These are phyloP conservation scores for Archilochus colubris DNA, from an alignment of 2,113 vertebrate genomes.

Conservation along the genomic window DNA sequence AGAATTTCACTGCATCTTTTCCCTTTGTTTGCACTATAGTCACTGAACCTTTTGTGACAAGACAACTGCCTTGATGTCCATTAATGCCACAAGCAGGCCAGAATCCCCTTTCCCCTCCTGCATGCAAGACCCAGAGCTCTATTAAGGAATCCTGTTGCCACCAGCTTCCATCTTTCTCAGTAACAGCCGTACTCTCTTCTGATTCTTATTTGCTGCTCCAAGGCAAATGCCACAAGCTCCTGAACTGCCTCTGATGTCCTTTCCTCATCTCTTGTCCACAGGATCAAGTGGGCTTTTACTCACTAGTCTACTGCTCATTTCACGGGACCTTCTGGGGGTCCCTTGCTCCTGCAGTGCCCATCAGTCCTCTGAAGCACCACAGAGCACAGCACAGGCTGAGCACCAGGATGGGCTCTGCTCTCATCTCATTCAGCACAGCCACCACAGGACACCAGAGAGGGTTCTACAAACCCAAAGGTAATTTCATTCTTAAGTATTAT, in stretches of 20 bases:
- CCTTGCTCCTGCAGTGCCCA: not conserved
- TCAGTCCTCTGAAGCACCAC: too few species aligned
- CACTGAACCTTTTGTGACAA: not conserved
- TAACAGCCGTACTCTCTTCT: not conserved
- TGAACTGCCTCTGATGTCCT: not conserved
- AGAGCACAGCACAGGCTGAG: not conserved
- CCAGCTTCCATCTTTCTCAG: not conserved
- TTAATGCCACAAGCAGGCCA: not conserved
- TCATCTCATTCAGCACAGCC: not conserved
- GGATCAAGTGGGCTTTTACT: not conserved
- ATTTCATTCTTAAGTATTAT: not conserved
- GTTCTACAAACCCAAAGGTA: not conserved
- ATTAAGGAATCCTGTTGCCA: not conserved
- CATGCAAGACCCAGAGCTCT: not conserved
- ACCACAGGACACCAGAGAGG: not conserved
- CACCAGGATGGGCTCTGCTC: not conserved
- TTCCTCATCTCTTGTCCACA: not conserved
- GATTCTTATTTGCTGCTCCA: not conserved
- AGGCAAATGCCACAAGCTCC: not conserved
- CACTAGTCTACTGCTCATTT: not conserved
- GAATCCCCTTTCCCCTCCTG: not conserved
- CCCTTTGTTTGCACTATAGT: not conserved
- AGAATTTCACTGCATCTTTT: not conserved
- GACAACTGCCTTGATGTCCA: rapidly evolving
- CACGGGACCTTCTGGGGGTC: not conserved